Conservation (phyloP, 2,888 invertebrate genomes). For the Rhogogaster chlorosoma region DNA sequence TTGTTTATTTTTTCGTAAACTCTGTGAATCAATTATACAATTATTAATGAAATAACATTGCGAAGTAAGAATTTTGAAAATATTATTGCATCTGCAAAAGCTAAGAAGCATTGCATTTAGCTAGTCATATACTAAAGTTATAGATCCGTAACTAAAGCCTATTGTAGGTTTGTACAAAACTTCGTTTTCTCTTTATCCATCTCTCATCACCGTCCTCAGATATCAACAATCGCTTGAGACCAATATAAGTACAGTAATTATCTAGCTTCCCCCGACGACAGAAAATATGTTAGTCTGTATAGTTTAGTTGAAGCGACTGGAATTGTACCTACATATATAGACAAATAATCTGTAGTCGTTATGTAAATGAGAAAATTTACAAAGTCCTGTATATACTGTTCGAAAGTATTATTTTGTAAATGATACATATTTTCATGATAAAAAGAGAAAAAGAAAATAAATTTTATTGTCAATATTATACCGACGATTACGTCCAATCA, state of each 20-base stretch:
- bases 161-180: slow-evolving; percentile 60
- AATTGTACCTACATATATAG: no score
- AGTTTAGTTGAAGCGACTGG: not conserved
- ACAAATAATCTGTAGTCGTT: not conserved
- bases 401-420: not conserved
- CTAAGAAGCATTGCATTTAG: slow-evolving; percentile 44
- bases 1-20: not conserved
- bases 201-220: not conserved
- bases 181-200: slow-evolving; percentile 24
- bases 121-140: slow-evolving; percentile 53
- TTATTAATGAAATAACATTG: not conserved
- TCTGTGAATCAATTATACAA: not conserved
- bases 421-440: not conserved
- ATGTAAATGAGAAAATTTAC: not conserved
- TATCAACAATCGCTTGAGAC: slow-evolving; percentile 27
- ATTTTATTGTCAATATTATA: slow-evolving; percentile 27
- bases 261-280: slow-evolving; percentile 34
- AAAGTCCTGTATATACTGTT: not conserved
- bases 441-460: not conserved
- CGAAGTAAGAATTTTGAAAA: slow-evolving; percentile 44
- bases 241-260: slow-evolving; percentile 41
- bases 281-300: not conserved
- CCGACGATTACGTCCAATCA: slow-evolving; percentile 14
- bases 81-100: slow-evolving; percentile 49
- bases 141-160: slow-evolving; percentile 57